Conservation (phyloP, 2,797 vertebrate genomes). For the Spondyliosoma cantharus region DNA sequence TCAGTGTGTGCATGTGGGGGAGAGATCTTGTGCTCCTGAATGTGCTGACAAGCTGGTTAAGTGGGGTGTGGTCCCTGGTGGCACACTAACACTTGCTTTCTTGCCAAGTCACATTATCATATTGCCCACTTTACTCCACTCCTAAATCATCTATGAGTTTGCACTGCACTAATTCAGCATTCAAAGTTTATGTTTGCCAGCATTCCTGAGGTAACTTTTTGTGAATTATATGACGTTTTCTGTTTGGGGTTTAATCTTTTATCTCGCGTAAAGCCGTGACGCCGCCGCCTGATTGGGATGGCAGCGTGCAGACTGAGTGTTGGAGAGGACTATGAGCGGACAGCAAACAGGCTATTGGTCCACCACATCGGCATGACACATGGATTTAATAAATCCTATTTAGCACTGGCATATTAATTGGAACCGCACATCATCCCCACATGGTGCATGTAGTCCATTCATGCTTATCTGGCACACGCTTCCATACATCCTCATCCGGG, state of each 20-base stretch:
- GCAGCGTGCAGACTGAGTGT: slow-evolving; percentile 12
- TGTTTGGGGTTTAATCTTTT: slow-evolving; percentile 19
- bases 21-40: slow-evolving; percentile 57
- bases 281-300: slow-evolving; percentile 25
- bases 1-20: slow-evolving; percentile 9
- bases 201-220: slow-evolving; percentile 5
- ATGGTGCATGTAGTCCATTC: slow-evolving; percentile 63
- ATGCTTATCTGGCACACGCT: slow-evolving; percentile 71
- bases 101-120: slow-evolving; percentile 68
- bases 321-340: slow-evolving; percentile 12
- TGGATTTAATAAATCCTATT: slow-evolving; percentile 77
- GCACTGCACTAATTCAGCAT: slow-evolving; percentile 26
- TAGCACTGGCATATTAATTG: slow-evolving; percentile 73
- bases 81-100: slow-evolving; percentile 49
- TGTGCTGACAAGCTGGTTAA: slow-evolving; percentile 73
- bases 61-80: slow-evolving; percentile 73
- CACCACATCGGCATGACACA: slow-evolving; percentile 57
- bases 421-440: slow-evolving; percentile 52
- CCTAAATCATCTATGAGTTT: slow-evolving; percentile 38
- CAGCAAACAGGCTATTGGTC: slow-evolving; percentile 36
- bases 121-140: slow-evolving; percentile 47
- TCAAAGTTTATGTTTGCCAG: background rate
- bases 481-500: slow-evolving; percentile 35
- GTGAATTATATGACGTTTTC: slow-evolving; percentile 15
- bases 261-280: slow-evolving; percentile 19